Conservation (phyloP, 2,888 invertebrate species). For the Dolichopus griseipennis region DNA sequence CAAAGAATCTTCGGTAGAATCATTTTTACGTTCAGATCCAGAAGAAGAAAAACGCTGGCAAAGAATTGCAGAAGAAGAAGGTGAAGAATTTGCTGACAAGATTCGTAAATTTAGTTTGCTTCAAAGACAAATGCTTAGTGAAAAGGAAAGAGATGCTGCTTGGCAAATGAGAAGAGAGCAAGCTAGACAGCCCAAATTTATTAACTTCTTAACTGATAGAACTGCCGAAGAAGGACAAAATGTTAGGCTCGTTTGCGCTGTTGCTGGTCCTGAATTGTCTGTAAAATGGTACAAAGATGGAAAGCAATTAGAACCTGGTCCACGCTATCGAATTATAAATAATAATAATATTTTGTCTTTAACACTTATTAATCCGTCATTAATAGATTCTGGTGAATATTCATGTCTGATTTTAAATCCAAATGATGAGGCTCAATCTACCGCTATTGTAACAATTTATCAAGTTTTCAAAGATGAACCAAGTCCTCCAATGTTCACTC, state of each 20-base stretch:
- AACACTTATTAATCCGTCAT: constrained; percentile 50
- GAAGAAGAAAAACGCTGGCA: constrained; percentile 39
- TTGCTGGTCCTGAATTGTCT: constrained; percentile 61
- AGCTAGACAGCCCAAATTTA: constrained; percentile 36
- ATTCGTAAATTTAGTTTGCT: constrained; percentile 38
- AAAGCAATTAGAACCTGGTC: constrained; percentile 41
- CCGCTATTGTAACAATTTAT: constrained; percentile 67
- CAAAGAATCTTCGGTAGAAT: constrained; percentile 35
- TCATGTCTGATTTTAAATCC: constrained; percentile 62
- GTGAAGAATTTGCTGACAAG: constrained; percentile 38
- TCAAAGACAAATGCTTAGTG: constrained; percentile 30
- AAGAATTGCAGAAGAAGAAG: constrained; percentile 38
- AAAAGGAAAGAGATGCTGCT: constrained; percentile 40
- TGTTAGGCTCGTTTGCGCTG: constrained; percentile 69
- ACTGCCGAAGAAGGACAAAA: constrained; percentile 64
- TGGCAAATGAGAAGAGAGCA: constrained; percentile 42
- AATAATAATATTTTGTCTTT: constrained; percentile 52
- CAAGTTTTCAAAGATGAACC: constrained; percentile 63
- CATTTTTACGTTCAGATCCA: constrained; percentile 37
- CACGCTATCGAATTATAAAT: constrained; percentile 43
- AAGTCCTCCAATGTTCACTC: constrained; percentile 64
- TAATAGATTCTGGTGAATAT: constrained; percentile 57
- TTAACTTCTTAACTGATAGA: constrained; percentile 60
- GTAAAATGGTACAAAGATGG: constrained; percentile 70
- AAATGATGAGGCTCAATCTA: constrained; percentile 61